phyloP scores from a whole-genome alignment of 2,888 invertebrate species.

The Drosophila formosana region DNA sequence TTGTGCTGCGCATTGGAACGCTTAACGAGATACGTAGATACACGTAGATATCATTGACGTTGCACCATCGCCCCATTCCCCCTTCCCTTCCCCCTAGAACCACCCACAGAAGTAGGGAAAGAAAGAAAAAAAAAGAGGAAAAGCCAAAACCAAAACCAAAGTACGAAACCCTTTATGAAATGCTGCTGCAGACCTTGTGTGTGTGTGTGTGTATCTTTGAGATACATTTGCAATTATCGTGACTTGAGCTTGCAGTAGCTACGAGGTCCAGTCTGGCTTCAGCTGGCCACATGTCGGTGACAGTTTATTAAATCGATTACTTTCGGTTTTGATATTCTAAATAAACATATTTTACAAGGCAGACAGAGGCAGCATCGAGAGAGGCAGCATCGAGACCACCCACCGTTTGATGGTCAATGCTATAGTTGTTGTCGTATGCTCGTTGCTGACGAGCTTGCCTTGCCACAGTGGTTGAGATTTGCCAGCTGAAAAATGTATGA shows the following conservation, averaged over 20 bases:
- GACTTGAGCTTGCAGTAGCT: conserved; percentile 80
- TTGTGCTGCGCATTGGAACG: conserved; percentile 67
- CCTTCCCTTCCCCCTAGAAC: neutral
- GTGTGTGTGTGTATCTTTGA: conserved; percentile 67
- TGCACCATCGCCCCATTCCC: conserved; percentile 23
- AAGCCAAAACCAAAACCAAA: conserved; percentile 15
- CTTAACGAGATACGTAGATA: conserved; percentile 78
- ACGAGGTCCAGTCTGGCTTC: conserved; percentile 5
- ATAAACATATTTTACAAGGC: conserved; percentile 75
- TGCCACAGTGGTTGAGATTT: conserved; percentile 27
- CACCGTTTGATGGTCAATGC: conserved; percentile 62
- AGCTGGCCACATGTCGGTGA: conserved; percentile 81
- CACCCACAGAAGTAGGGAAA: conserved; percentile 30
- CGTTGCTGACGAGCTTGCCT: conserved; percentile 42
- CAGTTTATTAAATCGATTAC: conserved; percentile 85
- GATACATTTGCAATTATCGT: conserved; percentile 84
- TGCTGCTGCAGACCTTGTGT: conserved; percentile 47
- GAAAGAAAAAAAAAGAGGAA: conserved; percentile 15
- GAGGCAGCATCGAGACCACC: conserved; percentile 47
- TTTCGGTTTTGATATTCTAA: conserved; percentile 81
- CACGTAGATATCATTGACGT: conserved; percentile 79
- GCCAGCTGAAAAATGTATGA: conserved; percentile 52
- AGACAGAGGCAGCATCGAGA: neutral
- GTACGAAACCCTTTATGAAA: conserved; percentile 73
- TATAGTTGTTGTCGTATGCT: conserved; percentile 3